Evolutionary conservation across 1,140 invertebrate species (phyloP).

Genomic region (Drosophila kepulauana): DNA sequence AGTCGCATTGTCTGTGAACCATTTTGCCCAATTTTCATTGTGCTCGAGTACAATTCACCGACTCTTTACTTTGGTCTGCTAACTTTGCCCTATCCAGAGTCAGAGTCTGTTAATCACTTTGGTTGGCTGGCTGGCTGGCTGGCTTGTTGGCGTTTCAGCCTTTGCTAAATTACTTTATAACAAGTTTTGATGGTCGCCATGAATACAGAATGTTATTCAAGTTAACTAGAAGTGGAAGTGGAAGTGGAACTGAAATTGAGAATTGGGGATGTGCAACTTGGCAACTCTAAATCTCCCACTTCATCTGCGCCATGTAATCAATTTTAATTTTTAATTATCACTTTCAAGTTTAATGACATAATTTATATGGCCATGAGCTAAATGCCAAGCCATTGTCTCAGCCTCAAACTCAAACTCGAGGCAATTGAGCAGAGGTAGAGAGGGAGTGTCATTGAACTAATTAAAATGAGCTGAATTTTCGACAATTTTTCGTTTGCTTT

Average conservation of each 20-base stretch:
- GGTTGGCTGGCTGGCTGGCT: slow-evolving; percentile 42
- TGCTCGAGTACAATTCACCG: neutral
- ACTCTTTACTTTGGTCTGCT: slow-evolving; percentile 22
- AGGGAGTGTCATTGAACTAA: slow-evolving; percentile 19
- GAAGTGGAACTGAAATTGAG: neutral
- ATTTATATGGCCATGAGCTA: slow-evolving; percentile 77
- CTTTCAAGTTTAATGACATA: slow-evolving; percentile 81
- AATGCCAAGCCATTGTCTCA: slow-evolving; percentile 50
- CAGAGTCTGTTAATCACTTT: slow-evolving; percentile 64
- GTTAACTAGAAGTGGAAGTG: slow-evolving; percentile 16
- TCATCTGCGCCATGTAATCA: slow-evolving; percentile 58
- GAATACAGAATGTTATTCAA: slow-evolving; percentile 67
- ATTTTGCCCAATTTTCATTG: slow-evolving; percentile 42
- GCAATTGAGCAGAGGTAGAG: too few relatives aligned
- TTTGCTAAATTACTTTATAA: slow-evolving; percentile 79
- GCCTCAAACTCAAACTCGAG: neutral
- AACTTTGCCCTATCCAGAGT: slow-evolving; percentile 23
- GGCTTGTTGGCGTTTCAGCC: slow-evolving; percentile 34
- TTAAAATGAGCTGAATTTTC: slow-evolving; percentile 25
- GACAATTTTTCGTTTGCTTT: neutral
- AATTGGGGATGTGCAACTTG: neutral
- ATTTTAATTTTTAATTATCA: slow-evolving; percentile 83
- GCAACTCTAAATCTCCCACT: slow-evolving; percentile 1
- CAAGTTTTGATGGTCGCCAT: slow-evolving; percentile 77
- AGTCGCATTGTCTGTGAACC: slow-evolving; percentile 69